phyloP scores from a whole-genome alignment of 1,140 invertebrate genomes.

The Drosophila sp. region DNA sequence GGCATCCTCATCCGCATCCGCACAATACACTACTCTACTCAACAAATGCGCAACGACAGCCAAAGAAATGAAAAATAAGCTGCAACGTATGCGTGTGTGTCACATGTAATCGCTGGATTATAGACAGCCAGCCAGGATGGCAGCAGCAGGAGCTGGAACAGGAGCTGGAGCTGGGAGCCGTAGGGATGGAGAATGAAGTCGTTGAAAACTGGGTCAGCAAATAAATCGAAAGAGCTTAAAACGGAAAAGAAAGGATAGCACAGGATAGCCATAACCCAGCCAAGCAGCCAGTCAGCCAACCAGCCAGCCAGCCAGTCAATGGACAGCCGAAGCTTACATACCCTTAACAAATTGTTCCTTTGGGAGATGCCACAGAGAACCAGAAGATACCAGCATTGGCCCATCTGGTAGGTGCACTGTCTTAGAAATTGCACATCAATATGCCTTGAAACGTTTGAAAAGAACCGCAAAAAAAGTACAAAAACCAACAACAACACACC shows the following conservation, averaged over 20 bases:
- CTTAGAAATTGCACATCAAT: neutral
- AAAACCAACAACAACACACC: too few species aligned
- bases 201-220: conserved; percentile 74
- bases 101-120: conserved; percentile 79
- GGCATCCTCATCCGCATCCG: neutral
- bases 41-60: conserved; percentile 55
- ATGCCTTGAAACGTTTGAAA: neutral
- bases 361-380: neutral
- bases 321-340: conserved; percentile 46
- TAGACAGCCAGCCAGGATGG: conserved; percentile 50
- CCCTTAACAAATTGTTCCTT: conserved; percentile 37
- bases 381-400: neutral
- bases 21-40: conserved; percentile 2
- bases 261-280: conserved; percentile 27
- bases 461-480: neutral
- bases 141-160: conserved; percentile 28
- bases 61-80: conserved; percentile 78
- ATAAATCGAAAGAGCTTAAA: conserved; percentile 75
- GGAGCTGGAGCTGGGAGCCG: conserved; percentile 14
- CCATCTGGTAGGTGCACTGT: conserved; percentile 4
- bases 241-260: conserved; percentile 42
- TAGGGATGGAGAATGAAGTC: neutral
- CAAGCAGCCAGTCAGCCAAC: neutral
- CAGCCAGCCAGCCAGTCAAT: neutral
- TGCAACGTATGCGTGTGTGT: conserved; percentile 79